Evolutionary conservation across 2,113 vertebrate species (phyloP).

Genomic region (Amazona guildingii): DNA sequence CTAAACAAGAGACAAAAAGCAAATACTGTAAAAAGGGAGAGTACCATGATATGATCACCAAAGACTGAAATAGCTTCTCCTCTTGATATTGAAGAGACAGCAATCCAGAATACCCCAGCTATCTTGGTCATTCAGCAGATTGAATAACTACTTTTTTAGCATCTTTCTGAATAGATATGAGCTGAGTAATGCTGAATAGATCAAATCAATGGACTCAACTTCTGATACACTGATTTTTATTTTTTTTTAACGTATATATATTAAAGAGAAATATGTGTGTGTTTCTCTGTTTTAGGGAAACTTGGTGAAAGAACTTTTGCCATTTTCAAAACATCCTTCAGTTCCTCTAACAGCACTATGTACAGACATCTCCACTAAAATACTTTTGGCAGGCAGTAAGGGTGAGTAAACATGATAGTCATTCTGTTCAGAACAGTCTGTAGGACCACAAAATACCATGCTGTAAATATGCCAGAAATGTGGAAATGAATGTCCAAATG

Average conservation of each 20-base stretch:
- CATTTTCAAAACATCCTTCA: conserved; percentile 69
- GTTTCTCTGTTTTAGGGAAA: conserved; percentile 62
- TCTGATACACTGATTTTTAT: neutral
- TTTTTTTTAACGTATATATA: neutral
- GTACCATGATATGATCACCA: neutral
- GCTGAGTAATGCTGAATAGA: neutral
- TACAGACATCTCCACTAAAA: conserved; percentile 45
- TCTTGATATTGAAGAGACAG: neutral
- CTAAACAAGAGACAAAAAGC: neutral
- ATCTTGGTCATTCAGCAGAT: neutral
- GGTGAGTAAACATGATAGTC: conserved; percentile 49
- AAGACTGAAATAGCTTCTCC: neutral
- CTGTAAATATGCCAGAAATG: neutral
- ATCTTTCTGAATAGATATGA: neutral
- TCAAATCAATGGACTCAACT: neutral
- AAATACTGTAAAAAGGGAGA: neutral
- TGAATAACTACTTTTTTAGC: neutral
- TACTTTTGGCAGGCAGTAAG: conserved; percentile 67
- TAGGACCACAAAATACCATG: neutral
- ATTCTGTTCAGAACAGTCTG: neutral
- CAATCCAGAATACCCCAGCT: neutral
- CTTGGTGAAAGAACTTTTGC: conserved; percentile 67
- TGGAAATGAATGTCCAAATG: neutral
- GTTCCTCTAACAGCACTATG: conserved; percentile 69
- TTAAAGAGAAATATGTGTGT: neutral